Percentiles rank a stretch among this genome's conserved stretches.
phyloP scores from a whole-genome alignment of 1,140 invertebrate genomes.

The Bombus sibiricus region DNA sequence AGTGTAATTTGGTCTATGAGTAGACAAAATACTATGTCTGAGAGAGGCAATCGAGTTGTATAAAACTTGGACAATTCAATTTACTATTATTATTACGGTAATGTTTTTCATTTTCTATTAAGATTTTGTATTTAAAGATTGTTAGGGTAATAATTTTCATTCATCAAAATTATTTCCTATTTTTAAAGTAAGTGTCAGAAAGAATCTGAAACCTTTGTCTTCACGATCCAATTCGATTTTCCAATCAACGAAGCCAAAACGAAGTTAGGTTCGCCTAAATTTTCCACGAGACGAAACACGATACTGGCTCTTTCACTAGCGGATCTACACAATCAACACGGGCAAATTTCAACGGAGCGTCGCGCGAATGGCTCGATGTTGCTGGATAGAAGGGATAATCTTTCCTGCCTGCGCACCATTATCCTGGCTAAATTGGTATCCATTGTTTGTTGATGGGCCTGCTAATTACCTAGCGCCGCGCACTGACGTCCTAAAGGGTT shows the following conservation, averaged over 20 bases:
- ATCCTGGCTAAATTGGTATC: conserved; percentile 71
- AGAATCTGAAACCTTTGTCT: no score
- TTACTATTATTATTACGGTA: no score
- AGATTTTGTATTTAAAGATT: no score
- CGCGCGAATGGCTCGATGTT: conserved; percentile 10
- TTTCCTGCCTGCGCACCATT: conserved; percentile 62
- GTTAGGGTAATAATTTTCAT: no score
- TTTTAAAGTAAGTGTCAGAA: no score
- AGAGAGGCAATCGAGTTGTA: no score
- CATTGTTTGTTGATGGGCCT: conserved; percentile 71
- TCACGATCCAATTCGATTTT: no score
- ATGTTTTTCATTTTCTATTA: no score
- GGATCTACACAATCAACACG: background rate
- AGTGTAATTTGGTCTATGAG: no score
- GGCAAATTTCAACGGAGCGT: conserved; percentile 22
- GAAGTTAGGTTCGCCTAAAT: background rate
- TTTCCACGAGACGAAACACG: background rate
- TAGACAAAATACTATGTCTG: no score
- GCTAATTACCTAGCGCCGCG: conserved; percentile 69
- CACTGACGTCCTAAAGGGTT: conserved; percentile 67
- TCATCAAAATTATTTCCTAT: no score
- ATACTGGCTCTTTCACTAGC: background rate
- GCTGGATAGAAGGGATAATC: conserved; percentile 64
- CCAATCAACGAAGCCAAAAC: background rate
- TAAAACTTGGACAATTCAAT: no score